Evolutionary conservation across 2,797 vertebrate species (phyloP), one percentile per base, ranked within the genome.

Genomic region (Poecilia velifera): DNA sequence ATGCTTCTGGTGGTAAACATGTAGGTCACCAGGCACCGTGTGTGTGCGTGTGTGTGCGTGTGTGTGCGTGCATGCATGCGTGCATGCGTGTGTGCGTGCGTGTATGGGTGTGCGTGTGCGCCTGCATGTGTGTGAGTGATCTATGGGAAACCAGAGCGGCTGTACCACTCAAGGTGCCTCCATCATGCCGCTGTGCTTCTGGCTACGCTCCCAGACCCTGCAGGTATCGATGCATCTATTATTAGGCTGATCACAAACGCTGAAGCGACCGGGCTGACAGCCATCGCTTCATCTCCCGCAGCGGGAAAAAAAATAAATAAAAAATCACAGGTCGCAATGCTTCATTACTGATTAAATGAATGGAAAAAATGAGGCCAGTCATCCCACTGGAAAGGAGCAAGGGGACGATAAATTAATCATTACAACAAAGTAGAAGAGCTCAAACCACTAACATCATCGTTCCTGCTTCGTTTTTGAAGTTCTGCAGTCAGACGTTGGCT

Each of bases 181-280:
- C 86, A 76, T 83, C 78, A 73, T 2, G 51, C 51, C 51, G 83
- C 82, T 72, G 83, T 45, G 14, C 84, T 80, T 82, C 82, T 92
- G 89, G 88, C 86, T 62, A 57, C 2, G 25, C 64, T 81, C 86
- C 92, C 49, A 46, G 79, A 47, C 84, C 86, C 87, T 90, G 90
- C 90, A 95, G 92, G 86, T 94, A 96, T 94, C 79, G 90, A 94
- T 93, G 85, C 82, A 81, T 90, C 92, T 95, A 94, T 95, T 95
- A 95, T 94, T 95, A 95, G 90, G 76, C 82, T 77, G 72, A 92
- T 92, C 87, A 81, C 82, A 89, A 89, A 89, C 93, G 85, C 79
- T 83, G 84, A 90, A 88, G 81, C 45, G 36, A 47, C 79, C 45
- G 55, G 80, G 82, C 31, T 76, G 84, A 88, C 87, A 87, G 87